Evolutionary conservation across 2,113 vertebrate species (phyloP), one percentile per base, ranked within the genome.

Genomic region (Notothenia rossii): DNA sequence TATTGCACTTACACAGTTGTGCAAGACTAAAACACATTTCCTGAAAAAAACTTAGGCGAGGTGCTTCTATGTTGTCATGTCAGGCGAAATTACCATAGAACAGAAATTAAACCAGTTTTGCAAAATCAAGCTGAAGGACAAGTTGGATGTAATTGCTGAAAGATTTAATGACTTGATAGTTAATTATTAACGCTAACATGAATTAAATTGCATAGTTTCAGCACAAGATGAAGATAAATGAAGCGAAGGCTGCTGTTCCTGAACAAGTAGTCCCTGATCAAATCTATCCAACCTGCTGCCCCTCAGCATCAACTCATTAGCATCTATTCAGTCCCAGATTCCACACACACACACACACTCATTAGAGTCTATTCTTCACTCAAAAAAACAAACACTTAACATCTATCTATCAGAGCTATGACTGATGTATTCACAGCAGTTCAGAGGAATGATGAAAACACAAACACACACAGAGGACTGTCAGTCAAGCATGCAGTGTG

Each of bases 301-400:
- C 67, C 40, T 58, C 14, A 59, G 7, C 4, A 60, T 84, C 54
- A 66, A 54, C 63, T 82, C 75, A 78, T 90, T 78, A 88, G 61
- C 33, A 65, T 75, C 78, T 70, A 81, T 91, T 89, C 66, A 86
- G 48, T 10, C 3, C 11, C 33, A 48, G 7, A 73, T 53, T 84
- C 58, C 77, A 49, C 54, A n/a, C 17, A 36, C 14, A 50, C 46
- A 58, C 71, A 59, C 77, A 29, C 46, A 68, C 71, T 68, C 72
- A 87, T 90, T 78, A 88, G 17, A 45, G 36, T 14, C 67, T 56
- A 81, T 85, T 91, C 79, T 91, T 49, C 40, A n/a, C 55, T 56
- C 66, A 61, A 36, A 8, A 64, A 46, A 45, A 53, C 36, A 29
- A 12, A n/a, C 18, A 43, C 18, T 40, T 40, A 40, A 40, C 17